These are phyloP conservation scores for Leiothrix lutea DNA, from an alignment of 2,113 vertebrate species.

Conservation along the genomic window DNA sequence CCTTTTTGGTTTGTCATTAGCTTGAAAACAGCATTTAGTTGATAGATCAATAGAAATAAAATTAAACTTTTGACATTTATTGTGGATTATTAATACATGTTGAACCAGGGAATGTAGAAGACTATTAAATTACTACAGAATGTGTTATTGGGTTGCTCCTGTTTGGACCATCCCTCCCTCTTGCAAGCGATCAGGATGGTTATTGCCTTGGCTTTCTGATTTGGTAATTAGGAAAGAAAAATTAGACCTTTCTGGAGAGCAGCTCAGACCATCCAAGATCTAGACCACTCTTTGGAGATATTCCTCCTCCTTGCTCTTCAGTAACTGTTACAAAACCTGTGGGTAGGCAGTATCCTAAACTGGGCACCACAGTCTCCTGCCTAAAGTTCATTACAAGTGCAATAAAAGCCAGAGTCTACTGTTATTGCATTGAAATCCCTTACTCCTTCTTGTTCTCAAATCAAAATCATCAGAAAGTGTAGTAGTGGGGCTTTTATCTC, in stretches of 20 bases:
- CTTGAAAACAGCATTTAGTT: not conserved
- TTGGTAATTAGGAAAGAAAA: not conserved
- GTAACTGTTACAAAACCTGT: not conserved
- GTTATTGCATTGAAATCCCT: not conserved
- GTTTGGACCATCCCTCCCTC: not conserved
- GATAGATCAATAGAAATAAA: not conserved
- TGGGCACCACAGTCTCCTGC: not conserved
- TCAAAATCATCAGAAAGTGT: not conserved
- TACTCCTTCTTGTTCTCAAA: not conserved
- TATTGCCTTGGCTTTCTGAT: not conserved
- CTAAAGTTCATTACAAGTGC: not conserved
- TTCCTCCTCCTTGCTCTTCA: not conserved
- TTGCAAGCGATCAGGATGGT: not conserved
- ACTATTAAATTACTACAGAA: not conserved
- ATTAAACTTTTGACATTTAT: not conserved
- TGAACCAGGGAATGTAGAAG: not conserved
- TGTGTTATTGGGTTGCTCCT: not conserved
- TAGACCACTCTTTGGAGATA: not conserved
- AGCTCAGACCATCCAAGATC: not conserved
- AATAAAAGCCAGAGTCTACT: not conserved
- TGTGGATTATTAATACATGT: not conserved
- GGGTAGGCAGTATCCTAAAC: not conserved
- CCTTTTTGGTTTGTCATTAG: not conserved
- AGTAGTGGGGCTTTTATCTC: not conserved
- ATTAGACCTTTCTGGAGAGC: not conserved